Base-by-base conservation (phyloP, 2,113 vertebrate species). In the Myotis lucifugus region DNA sequence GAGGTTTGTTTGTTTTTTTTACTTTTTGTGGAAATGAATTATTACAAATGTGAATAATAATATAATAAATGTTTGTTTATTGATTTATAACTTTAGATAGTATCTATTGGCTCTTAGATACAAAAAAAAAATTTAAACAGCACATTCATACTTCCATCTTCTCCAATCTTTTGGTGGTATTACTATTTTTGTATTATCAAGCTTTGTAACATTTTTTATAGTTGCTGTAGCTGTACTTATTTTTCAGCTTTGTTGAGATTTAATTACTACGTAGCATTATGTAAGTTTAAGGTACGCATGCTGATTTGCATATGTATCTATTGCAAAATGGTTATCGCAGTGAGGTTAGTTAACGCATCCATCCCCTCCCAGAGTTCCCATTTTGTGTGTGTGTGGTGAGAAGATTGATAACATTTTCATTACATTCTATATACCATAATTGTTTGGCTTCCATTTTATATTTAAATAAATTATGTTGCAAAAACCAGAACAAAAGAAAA, bases 401-500 rank as follows among this genome's bases (percentile, higher is more conserved):
- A 78, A 61, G 46, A 84, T 81, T 74, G 93, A 17, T 56, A 79
- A 69, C 14, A 25, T 92, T 96, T 95, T 92, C 27, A 82, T 90
- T 94, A 37, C 14, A 79, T 85, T 92, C 66, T 34, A 6, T 81
- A n/a, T n/a, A 74, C 50, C 4, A 23, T 25, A 76, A 34, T 66
- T 32, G 11, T 78, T 91, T 91, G 42, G 66, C 29, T 93, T 89
- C 25, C 8, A 17, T 59, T 91, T 91, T 34, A 81, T 91, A 72
- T 67, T 91, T 85, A 83, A 92, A 79, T 78, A 89, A 59, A 74
- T 94, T 40, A 88, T 21, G 6, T 76, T 46, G 74, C 19, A 59
- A 89, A 93, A 84, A 50, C 11, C 8, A 56, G 64, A 87, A 79
- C 69, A 84, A 96, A 89, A 91, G 78, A 86, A 95, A 89, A 32